A percentile compares a stretch with the other conserved stretches of the same genome.
Conservation (phyloP, 2,797 vertebrate species). For the Acanthurus leucopareius region DNA sequence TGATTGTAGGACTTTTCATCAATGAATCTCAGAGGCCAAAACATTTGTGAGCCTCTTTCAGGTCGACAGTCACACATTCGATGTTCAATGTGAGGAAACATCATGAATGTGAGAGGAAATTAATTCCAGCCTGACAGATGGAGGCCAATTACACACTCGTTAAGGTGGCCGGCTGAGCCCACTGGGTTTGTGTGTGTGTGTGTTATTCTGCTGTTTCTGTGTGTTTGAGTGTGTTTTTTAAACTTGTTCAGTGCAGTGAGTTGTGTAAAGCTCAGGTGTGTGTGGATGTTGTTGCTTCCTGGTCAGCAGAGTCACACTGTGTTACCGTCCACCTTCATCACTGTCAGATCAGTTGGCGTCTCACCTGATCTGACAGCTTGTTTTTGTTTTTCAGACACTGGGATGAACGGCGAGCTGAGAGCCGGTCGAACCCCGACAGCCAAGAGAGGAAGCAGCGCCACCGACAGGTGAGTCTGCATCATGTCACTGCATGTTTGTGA, state of each 20-base stretch:
- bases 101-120: conserved; percentile 30
- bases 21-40: no score
- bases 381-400: conserved; percentile 54
- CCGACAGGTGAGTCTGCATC: conserved; percentile 53
- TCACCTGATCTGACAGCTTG: conserved; percentile 31
- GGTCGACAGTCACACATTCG: conserved; percentile 10
- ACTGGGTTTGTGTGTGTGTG: conserved; percentile 4
- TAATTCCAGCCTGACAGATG: conserved; percentile 55
- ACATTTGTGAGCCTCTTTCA: no score
- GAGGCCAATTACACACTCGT: conserved; percentile 58
- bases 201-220: background rate
- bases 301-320: background rate
- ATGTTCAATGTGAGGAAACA: background rate
- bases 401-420: conserved; percentile 67
- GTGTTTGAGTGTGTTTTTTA: background rate
- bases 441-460: conserved; percentile 60
- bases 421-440: conserved; percentile 19
- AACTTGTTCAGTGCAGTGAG: no score
- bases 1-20: no score
- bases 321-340: conserved; percentile 19
- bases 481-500: rapidly evolving
- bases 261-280: background rate
- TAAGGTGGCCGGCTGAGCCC: conserved; percentile 44
- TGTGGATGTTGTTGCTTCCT: background rate
- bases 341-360: background rate